Conservation (phyloP, 2,797 vertebrate species). For the Micrastur ruficollis region DNA sequence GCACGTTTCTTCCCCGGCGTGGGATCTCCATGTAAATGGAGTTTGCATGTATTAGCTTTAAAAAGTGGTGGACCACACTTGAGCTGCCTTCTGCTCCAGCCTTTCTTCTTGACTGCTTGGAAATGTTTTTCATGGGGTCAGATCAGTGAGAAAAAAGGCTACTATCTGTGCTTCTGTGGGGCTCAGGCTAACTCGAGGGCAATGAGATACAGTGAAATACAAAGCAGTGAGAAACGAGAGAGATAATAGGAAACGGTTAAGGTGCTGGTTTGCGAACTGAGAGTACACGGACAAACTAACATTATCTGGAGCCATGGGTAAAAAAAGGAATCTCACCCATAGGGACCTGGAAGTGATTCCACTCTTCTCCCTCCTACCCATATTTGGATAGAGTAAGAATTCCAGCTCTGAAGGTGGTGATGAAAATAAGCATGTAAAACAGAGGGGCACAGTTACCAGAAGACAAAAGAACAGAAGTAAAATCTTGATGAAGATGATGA, state of each 20-base stretch:
- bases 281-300: background rate
- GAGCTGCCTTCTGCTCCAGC: background rate
- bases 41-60: background rate
- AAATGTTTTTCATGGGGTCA: background rate
- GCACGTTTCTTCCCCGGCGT: background rate
- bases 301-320: background rate
- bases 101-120: background rate
- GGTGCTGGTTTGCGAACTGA: background rate
- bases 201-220: accelerated
- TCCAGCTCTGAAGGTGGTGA: background rate
- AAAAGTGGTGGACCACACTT: background rate
- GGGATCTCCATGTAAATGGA: background rate
- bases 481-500: background rate
- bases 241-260: background rate
- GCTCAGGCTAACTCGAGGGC: background rate
- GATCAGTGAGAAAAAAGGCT: background rate
- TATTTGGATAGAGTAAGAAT: background rate
- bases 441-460: background rate
- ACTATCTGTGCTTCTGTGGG: background rate
- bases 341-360: background rate
- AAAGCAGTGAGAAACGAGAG: background rate
- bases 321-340: background rate
- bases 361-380: background rate
- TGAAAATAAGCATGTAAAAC: background rate
- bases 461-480: background rate